A percentile compares a stretch with the other conserved stretches of the same genome.
Conservation (phyloP, 2,888 invertebrate species). For the Euzetes globulus region DNA sequence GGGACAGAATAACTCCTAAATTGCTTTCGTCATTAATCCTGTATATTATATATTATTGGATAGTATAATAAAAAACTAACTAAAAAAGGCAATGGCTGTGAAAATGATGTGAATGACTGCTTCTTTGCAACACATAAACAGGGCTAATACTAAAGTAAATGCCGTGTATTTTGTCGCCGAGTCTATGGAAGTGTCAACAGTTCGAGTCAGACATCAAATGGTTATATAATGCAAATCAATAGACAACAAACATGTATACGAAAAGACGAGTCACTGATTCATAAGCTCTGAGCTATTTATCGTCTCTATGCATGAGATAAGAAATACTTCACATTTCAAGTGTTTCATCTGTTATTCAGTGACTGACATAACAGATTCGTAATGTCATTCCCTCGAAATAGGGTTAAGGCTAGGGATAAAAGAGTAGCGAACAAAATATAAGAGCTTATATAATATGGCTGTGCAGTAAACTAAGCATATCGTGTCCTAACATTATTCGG, state of each 20-base stretch:
- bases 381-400: not conserved
- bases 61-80: not conserved
- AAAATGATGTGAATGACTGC: not conserved
- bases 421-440: not conserved
- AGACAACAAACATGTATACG: not conserved
- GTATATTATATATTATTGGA: not conserved
- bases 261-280: not conserved
- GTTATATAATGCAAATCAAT: slow-evolving; percentile 11
- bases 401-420: slow-evolving; percentile 6
- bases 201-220: not conserved
- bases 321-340: not conserved
- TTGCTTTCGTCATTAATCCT: slow-evolving; percentile 5
- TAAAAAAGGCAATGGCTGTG: not conserved
- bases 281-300: too few relatives aligned
- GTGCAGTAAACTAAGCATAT: slow-evolving; percentile 17
- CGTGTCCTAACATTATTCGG: not conserved
- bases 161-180: too few relatives aligned
- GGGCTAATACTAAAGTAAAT: not conserved
- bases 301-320: not conserved
- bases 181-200: not conserved
- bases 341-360: not conserved
- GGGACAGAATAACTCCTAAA: not conserved
- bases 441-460: not conserved
- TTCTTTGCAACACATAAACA: too few relatives aligned
- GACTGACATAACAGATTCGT: not conserved